These are phyloP conservation scores for Gortyna flavago DNA, from an alignment of 2,888 invertebrate species.

Conservation along the genomic window DNA sequence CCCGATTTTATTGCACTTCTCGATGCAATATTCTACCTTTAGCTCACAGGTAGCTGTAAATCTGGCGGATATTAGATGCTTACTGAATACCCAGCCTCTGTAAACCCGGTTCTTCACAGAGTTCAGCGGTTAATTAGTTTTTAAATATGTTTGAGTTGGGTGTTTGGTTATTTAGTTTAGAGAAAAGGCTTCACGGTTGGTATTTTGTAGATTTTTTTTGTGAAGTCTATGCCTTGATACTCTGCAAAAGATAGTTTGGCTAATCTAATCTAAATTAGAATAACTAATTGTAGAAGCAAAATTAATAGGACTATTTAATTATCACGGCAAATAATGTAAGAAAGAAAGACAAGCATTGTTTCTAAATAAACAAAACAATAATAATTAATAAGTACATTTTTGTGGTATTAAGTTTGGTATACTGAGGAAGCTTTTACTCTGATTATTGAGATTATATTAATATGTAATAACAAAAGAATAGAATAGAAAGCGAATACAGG, in stretches of 20 bases:
- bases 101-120: constrained; percentile 21
- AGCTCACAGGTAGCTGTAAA: constrained; percentile 68
- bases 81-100: constrained; percentile 36
- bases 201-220: neutral
- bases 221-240: neutral
- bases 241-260: neutral
- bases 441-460: constrained; percentile 36
- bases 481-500: constrained; percentile 56
- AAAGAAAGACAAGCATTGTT: neutral
- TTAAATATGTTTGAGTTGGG: constrained; percentile 22
- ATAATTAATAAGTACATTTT: neutral
- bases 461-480: constrained; percentile 42
- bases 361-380: neutral
- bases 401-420: neutral
- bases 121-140: constrained; percentile 50
- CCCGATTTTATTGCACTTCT: constrained; percentile 86
- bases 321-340: neutral
- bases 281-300: neutral
- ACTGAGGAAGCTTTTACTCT: neutral
- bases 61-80: constrained; percentile 60
- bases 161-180: constrained; percentile 21
- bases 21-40: constrained; percentile 80
- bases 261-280: neutral
- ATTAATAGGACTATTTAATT: neutral
- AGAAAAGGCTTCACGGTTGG: neutral